phyloP scores from a whole-genome alignment of 2,888 invertebrate species.

The Tetragonula carbonaria region DNA sequence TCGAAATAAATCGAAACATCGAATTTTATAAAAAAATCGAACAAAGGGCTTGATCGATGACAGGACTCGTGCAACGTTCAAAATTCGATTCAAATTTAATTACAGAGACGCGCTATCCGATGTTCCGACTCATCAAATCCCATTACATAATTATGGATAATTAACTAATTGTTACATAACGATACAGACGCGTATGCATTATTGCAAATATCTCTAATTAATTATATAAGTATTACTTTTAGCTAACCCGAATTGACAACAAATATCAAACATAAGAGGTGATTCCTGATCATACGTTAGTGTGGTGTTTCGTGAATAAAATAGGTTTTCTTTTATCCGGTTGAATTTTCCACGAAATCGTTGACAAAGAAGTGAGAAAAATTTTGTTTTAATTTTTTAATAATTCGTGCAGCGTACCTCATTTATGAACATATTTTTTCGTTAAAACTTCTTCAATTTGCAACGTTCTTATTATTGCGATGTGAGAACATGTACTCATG shows the following conservation, averaged over 20 bases:
- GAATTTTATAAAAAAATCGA: not conserved
- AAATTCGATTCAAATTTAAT: slow-evolving; percentile 4
- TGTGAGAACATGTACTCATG: too few relatives aligned
- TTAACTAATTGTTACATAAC: not conserved
- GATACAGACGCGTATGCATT: not conserved
- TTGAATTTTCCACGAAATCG: too few relatives aligned
- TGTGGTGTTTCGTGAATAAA: not conserved
- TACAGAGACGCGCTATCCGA: too few relatives aligned
- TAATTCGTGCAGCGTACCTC: too few relatives aligned
- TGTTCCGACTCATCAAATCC: not conserved
- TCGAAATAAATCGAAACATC: too few relatives aligned
- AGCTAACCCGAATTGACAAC: not conserved
- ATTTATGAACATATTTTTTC: too few relatives aligned
- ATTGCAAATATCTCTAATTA: not conserved
- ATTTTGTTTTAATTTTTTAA: too few relatives aligned
- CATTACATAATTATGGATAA: not conserved
- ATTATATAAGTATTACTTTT: not conserved
- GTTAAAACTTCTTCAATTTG: too few relatives aligned
- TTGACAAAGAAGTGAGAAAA: too few relatives aligned
- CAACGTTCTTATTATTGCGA: too few relatives aligned
- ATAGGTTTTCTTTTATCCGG: too few relatives aligned
- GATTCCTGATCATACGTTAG: not conserved
- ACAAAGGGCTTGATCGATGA: too few relatives aligned
- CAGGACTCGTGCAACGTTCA: not conserved
- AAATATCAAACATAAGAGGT: not conserved